Evolutionary conservation across 1,140 invertebrate genomes (phyloP).

Genomic region (Paramacrobiotus metropolitanus): DNA sequence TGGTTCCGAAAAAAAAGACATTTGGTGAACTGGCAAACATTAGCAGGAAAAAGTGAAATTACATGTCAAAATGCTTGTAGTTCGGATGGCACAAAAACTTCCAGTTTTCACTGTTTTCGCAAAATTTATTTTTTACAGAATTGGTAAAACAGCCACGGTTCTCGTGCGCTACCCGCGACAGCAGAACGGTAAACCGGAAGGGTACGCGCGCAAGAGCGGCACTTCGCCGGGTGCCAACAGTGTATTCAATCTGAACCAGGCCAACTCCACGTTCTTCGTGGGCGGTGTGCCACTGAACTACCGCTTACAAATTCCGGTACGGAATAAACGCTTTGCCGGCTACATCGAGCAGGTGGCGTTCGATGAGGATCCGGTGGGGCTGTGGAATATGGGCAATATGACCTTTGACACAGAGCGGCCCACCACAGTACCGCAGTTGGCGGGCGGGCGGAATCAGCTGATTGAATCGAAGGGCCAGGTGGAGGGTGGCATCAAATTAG

Average conservation of each 20-base stretch:
- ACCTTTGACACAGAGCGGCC: conserved; percentile 3
- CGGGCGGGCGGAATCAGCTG: conserved; percentile 10
- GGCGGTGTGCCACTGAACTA: conserved; percentile 47
- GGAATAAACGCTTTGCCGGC: conserved; percentile 52
- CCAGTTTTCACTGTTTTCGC: no score
- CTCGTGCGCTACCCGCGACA: conserved; percentile 38
- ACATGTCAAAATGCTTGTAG: no score
- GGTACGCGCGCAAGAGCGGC: no score
- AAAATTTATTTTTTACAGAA: conserved; percentile 35
- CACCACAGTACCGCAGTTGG: conserved; percentile 7
- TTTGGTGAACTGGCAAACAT: no score
- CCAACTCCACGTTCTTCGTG: conserved; percentile 63
- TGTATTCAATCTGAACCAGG: conserved; percentile 60
- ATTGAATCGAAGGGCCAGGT: conserved; percentile 13
- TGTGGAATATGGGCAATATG: conserved; percentile 46
- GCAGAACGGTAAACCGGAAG: conserved; percentile 30
- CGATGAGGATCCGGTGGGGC: conserved; percentile 59
- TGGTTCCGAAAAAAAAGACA: no score
- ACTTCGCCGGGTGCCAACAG: conserved; percentile 39
- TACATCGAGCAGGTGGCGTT: conserved; percentile 68
- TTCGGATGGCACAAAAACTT: no score
- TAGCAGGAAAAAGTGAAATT: no score
- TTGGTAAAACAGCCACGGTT: conserved; percentile 48
- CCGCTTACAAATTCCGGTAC: conserved; percentile 36
- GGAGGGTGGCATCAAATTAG: conserved; percentile 33